Evolutionary conservation across 2,888 invertebrate genomes (phyloP).

Genomic region (Amiota communis): DNA sequence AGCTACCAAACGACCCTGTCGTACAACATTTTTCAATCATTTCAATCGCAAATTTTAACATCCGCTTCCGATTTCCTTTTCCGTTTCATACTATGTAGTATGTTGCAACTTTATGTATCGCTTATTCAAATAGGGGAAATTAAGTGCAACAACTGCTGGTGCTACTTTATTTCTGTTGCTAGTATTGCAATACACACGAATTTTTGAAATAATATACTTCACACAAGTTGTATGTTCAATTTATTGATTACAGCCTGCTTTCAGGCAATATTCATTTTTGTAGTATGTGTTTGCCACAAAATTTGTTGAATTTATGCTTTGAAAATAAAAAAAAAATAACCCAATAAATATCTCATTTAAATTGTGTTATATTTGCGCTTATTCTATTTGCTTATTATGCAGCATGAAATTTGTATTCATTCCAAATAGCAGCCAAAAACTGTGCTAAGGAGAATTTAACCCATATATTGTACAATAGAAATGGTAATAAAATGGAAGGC

Average conservation of each 20-base stretch:
- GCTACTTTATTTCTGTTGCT: too few relatives aligned
- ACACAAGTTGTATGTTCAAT: too few relatives aligned
- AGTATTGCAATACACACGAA: too few relatives aligned
- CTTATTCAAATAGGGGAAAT: constrained; percentile 14
- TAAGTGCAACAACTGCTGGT: constrained; percentile 39
- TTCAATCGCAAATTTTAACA: constrained; percentile 61
- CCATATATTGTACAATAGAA: too few relatives aligned
- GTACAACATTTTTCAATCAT: constrained; percentile 56
- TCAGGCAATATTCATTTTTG: constrained; percentile 57
- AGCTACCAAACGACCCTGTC: background rate
- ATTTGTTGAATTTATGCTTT: constrained; percentile 57
- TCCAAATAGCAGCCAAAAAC: too few relatives aligned
- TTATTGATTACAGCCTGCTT: background rate
- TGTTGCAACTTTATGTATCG: background rate
- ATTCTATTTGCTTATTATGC: too few relatives aligned
- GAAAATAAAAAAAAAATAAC: constrained; percentile 45
- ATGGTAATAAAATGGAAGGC: too few relatives aligned
- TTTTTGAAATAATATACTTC: too few relatives aligned
- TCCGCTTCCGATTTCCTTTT: constrained; percentile 54
- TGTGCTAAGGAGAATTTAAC: too few relatives aligned
- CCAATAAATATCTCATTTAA: constrained; percentile 40
- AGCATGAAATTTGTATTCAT: too few relatives aligned
- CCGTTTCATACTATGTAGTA: constrained; percentile 28
- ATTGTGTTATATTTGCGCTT: too few relatives aligned
- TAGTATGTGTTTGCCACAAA: constrained; percentile 50